phyloP scores from a whole-genome alignment of 2,113 vertebrate genomes.

The Apteryx owenii region DNA sequence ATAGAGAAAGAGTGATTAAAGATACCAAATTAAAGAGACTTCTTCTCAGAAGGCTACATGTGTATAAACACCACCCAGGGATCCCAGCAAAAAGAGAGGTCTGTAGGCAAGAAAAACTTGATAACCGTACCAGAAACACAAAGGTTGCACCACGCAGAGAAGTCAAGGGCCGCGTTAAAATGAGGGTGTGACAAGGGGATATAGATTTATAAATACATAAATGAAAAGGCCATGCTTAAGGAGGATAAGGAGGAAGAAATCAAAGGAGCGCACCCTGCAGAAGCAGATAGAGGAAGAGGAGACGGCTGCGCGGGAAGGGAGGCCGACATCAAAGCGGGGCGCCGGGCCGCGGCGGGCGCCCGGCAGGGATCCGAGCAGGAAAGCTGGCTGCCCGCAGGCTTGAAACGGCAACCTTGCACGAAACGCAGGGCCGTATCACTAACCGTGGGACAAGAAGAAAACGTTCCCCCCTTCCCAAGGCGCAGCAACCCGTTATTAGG shows the following conservation, averaged over 20 bases:
- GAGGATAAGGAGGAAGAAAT: not conserved
- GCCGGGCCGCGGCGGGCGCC: too few relatives aligned
- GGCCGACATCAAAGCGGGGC: not conserved
- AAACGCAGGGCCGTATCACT: not conserved
- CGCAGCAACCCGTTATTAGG: not conserved
- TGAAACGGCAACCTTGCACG: not conserved
- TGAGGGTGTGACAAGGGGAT: not conserved
- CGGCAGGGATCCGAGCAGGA: not conserved
- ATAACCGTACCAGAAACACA: not conserved
- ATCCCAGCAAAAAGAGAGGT: not conserved
- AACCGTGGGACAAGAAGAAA: not conserved
- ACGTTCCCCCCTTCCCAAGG: not conserved
- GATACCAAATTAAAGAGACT: not conserved
- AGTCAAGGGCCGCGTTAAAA: not conserved
- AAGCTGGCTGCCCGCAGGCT: not conserved
- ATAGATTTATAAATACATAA: not conserved
- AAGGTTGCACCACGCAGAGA: not conserved
- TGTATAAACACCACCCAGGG: not conserved
- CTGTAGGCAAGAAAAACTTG: not conserved
- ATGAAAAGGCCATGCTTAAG: not conserved
- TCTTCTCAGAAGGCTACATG: not conserved
- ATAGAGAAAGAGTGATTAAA: not conserved
- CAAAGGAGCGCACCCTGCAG: not conserved
- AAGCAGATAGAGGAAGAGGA: not conserved
- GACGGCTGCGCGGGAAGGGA: not conserved